phyloP scores from a whole-genome alignment of 1,140 invertebrate species.

The Caenorhabditis latens region DNA sequence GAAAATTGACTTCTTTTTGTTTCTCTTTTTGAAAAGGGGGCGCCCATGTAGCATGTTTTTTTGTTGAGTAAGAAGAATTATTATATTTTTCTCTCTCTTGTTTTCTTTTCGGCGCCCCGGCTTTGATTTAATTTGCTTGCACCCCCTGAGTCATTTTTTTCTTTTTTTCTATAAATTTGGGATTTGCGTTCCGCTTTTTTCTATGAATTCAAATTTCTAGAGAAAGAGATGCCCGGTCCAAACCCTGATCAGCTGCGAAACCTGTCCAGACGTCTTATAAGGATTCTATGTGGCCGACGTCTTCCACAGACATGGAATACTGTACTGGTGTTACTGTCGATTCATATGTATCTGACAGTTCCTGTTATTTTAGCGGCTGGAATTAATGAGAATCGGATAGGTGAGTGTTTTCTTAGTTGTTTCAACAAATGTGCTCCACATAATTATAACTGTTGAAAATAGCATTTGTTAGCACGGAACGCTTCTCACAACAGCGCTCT shows the following conservation, averaged over 20 bases:
- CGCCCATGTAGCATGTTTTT: background rate
- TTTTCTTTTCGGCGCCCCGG: background rate
- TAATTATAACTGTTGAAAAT: no score
- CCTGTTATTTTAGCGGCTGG: constrained; percentile 60
- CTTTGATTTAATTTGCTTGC: background rate
- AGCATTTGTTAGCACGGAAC: no score
- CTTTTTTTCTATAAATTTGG: no score
- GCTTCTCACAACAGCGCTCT: no score
- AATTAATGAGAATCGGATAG: constrained; percentile 48
- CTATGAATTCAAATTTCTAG: no score
- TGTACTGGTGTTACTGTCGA: constrained; percentile 61
- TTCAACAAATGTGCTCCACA: no score
- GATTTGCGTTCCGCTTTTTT: no score
- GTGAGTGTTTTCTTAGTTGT: background rate
- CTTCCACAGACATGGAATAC: constrained; percentile 66
- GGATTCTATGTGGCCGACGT: constrained; percentile 58
- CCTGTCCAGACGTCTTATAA: constrained; percentile 25
- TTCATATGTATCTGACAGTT: constrained; percentile 65
- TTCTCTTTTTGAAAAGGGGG: background rate
- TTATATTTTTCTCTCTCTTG: background rate
- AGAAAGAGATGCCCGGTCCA: no score
- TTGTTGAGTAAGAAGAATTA: background rate
- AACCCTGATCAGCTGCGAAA: constrained; percentile 2
- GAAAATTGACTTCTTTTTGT: constrained; percentile 17
- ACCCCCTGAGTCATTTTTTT: no score